Evolutionary conservation across 2,113 vertebrate genomes (phyloP).

Genomic region (Formicarius rufipectus): DNA sequence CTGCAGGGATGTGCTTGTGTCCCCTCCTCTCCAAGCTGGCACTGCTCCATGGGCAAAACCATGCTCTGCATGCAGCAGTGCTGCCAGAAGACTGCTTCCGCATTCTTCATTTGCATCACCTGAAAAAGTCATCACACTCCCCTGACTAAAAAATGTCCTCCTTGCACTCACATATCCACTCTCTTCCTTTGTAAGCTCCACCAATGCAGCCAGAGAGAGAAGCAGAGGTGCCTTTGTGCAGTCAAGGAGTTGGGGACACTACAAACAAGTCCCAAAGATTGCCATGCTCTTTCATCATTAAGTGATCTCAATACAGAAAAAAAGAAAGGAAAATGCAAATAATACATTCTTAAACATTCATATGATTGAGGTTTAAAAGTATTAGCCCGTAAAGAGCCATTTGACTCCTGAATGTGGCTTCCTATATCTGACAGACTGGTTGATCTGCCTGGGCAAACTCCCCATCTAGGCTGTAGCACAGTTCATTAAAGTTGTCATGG

Average conservation of each 20-base stretch:
- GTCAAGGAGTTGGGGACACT: not conserved
- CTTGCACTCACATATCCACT: not conserved
- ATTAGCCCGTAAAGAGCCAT: not conserved
- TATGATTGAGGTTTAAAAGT: not conserved
- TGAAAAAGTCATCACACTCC: not conserved
- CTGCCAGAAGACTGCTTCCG: not conserved
- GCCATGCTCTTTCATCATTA: not conserved
- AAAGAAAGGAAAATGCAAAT: not conserved
- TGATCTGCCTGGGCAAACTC: not conserved
- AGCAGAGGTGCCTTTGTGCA: not conserved
- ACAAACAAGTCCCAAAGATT: rapidly evolving
- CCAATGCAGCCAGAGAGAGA: not conserved
- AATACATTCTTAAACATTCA: not conserved
- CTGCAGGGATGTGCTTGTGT: not conserved
- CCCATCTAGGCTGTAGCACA: not conserved
- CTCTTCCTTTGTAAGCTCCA: not conserved
- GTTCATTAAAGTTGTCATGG: not conserved
- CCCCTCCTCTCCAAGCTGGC: not conserved
- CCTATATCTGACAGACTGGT: not conserved
- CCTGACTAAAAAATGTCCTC: not conserved
- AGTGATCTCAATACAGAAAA: not conserved
- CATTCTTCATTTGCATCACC: not conserved
- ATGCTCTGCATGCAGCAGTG: not conserved
- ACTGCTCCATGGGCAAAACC: not conserved
- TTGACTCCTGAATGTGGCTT: not conserved